Conservation (phyloP, 2,797 vertebrate genomes). For the Nyctibius grandis region DNA sequence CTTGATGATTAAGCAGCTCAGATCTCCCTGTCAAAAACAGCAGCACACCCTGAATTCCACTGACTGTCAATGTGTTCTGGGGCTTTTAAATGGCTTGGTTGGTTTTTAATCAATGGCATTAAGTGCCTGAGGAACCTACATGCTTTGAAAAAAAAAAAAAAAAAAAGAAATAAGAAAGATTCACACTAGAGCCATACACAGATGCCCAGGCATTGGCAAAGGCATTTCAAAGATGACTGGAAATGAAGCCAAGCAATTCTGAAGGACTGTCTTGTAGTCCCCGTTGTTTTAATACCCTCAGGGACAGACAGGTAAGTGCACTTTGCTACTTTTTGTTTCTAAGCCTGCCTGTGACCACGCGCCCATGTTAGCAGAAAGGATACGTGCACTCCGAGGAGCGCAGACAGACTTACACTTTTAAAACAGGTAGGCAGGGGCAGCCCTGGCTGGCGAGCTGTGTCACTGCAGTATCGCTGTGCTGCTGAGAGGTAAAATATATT, state of each 20-base stretch:
- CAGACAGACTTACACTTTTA: background rate
- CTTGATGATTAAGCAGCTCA: background rate
- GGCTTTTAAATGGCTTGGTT: background rate
- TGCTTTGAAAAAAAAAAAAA: background rate
- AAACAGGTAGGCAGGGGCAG: background rate
- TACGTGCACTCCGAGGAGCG: fast-evolving
- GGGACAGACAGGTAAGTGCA: background rate
- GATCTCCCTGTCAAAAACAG: background rate
- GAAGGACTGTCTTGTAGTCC: background rate
- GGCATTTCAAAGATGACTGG: background rate
- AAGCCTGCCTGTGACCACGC: background rate
- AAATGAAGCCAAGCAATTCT: background rate
- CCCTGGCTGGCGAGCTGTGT: background rate
- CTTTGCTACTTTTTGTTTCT: background rate
- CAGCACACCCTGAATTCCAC: background rate
- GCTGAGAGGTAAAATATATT: background rate
- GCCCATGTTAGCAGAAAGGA: background rate
- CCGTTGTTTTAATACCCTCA: background rate
- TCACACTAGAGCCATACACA: background rate
- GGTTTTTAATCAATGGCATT: background rate
- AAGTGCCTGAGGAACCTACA: background rate
- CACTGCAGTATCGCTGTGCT: background rate
- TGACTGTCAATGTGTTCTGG: background rate
- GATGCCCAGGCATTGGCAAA: background rate
- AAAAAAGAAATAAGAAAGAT: background rate